Evolutionary conservation across 2,888 invertebrate genomes (phyloP), one percentile per base, ranked within the genome.

Genomic region (Pristionchus japonicus): DNA sequence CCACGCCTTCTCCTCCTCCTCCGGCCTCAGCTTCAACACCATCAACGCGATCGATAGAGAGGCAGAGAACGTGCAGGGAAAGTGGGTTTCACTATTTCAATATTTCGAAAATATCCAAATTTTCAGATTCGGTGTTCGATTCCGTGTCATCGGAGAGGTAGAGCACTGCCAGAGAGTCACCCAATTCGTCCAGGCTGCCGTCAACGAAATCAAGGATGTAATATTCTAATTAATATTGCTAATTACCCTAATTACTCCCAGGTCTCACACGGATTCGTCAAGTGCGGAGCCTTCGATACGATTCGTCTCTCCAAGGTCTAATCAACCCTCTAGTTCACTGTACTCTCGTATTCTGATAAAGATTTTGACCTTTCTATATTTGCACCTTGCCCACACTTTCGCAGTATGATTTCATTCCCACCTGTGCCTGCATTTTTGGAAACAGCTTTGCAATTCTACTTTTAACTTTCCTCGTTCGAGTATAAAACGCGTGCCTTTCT

Each of bases 121-220:
- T 37, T 7, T 37, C 31, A 80, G 80, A 80, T 80, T 80, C 80
- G 80, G 80, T 13, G 80, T 80, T 80, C 80, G 77, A 17, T 80
- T 80, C 80, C 80, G 80, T 31, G 80, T 80, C 15, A 20, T 80
- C 17, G 80, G 80, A 4, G 80, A 80, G 49, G 80, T 27, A 3
- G 80, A 80, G 27, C 47, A 80, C n/a, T 80, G 80, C 31, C 80
- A 47, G 47, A 80, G 80, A 80, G 80, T 80, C 27, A 80, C 80
- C 1, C 80, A 80, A 80, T 80, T 80, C 80, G 80, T 80, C 27
- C 80, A 80, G 49, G 47, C 80, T 1, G 80, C 80, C 0, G 80
- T 80, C 11, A 80, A 80, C 27, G 80, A 80, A 31, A 80, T 80
- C 80, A 80, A 80, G 31, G 80, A 80, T 80, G 80, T 49, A 3